Evolutionary conservation across 2,113 vertebrate species (phyloP).

Genomic region (Centropus unirufus): DNA sequence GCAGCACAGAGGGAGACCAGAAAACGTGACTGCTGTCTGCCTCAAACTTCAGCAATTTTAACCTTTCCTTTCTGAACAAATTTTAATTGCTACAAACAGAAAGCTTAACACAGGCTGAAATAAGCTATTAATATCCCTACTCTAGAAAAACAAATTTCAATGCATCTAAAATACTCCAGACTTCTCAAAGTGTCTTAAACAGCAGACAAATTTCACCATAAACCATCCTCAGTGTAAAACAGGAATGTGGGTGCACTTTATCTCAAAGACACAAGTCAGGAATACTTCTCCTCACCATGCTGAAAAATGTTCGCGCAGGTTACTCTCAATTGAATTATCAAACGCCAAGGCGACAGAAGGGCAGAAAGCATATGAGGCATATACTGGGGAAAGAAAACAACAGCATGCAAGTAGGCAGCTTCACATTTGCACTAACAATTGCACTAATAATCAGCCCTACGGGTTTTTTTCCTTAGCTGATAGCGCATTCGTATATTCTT

Average conservation of each 20-base stretch:
- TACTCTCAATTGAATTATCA: background rate
- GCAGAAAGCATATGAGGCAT: background rate
- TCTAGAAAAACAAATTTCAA: background rate
- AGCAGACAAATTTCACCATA: background rate
- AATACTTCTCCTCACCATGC: background rate
- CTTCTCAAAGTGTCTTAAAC: background rate
- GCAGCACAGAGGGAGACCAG: background rate
- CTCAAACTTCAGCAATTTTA: background rate
- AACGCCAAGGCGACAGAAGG: background rate
- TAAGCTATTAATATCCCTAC: background rate
- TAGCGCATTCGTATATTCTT: background rate
- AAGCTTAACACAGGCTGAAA: background rate
- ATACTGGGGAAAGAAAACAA: background rate
- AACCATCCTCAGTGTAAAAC: background rate
- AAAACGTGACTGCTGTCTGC: background rate
- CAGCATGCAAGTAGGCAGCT: background rate
- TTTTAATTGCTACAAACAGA: background rate
- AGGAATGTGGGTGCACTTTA: background rate
- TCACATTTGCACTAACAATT: background rate
- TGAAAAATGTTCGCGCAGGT: background rate
- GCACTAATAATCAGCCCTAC: background rate
- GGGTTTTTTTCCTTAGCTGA: background rate
- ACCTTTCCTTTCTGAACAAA: background rate
- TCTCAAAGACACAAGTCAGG: background rate
- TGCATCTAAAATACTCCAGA: background rate